These are phyloP conservation scores for Syrrhaptes paradoxus DNA, from an alignment of 2,113 vertebrate species.

Conservation along the genomic window DNA sequence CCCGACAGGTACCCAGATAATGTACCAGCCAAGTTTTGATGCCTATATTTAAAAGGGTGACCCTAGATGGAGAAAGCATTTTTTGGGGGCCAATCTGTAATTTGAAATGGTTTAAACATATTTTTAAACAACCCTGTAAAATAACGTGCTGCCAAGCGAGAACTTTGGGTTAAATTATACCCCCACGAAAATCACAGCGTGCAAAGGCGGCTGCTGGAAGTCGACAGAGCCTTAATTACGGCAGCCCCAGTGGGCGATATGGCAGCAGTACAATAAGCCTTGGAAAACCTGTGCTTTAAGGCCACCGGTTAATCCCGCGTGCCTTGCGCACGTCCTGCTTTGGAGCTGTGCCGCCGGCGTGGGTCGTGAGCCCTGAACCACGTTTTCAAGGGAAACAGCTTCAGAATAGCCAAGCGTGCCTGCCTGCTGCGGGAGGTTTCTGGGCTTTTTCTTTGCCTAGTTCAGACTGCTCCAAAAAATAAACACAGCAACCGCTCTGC, in stretches of 20 bases:
- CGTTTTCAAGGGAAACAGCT: accelerated
- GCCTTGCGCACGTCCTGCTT: neutral
- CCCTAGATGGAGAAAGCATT: neutral
- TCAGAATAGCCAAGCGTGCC: neutral
- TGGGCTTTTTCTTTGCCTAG: neutral
- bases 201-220: slow-evolving; percentile 22
- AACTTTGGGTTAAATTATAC: slow-evolving; percentile 33
- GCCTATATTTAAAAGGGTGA: neutral
- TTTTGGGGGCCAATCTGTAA: neutral
- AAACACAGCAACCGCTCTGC: slow-evolving; percentile 31
- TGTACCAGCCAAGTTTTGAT: neutral
- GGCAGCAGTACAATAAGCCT: neutral
- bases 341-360: neutral
- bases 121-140: slow-evolving; percentile 32
- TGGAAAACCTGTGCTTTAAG: neutral
- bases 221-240: slow-evolving; percentile 5
- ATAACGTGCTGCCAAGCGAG: neutral
- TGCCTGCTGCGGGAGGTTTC: neutral
- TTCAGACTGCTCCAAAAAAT: neutral
- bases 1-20: neutral
- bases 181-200: neutral
- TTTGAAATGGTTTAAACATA: slow-evolving; percentile 22
- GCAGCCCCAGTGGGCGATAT: neutral
- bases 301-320: neutral
- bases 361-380: accelerated